Percentiles rank a stretch among this genome's conserved stretches.
Evolutionary conservation across 53 echinoderm and acorn worm genomes (phyloP).

Genomic region (Crossaster papposus): DNA sequence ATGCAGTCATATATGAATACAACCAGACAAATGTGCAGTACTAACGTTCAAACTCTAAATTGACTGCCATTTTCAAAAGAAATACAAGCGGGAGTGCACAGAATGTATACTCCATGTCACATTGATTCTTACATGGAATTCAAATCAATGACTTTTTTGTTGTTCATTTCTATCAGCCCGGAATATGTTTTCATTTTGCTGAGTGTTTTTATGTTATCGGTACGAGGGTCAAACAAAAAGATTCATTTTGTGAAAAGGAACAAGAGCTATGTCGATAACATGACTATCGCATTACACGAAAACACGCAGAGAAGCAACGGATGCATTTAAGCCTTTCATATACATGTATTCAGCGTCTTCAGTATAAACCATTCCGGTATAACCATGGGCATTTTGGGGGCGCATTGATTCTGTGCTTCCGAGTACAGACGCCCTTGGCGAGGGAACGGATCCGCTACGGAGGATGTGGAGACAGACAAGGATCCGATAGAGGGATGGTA

Average conservation of each 20-base stretch:
- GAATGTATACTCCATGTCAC: neutral
- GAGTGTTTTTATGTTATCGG: neutral
- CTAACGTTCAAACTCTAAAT: neutral
- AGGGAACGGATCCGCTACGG: neutral
- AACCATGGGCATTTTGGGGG: neutral
- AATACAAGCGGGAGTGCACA: neutral
- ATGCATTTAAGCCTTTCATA: slow-evolving; percentile 29
- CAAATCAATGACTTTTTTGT: neutral
- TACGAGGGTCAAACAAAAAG: neutral
- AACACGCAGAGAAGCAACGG: neutral
- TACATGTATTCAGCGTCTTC: slow-evolving; percentile 4
- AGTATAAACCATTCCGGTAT: slow-evolving; percentile 1
- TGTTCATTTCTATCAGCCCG: slow-evolving; percentile 3
- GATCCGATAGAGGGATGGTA: neutral
- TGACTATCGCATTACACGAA: slow-evolving; percentile 18
- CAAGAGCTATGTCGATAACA: neutral
- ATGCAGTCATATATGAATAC: neutral
- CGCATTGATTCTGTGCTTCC: slow-evolving; percentile 1
- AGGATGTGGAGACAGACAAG: neutral
- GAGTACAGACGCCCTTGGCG: neutral
- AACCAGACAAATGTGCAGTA: neutral
- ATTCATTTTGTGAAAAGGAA: neutral
- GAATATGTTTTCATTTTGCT: slow-evolving; percentile 6
- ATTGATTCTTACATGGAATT: slow-evolving; percentile 7
- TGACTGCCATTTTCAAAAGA: neutral